A percentile compares a stretch with the other conserved stretches of the same genome.
These are phyloP conservation scores for Rhopilema esculentum DNA, from an alignment of 30 jellyfish, hydroid and myxozoan genomes.

Conservation along the genomic window DNA sequence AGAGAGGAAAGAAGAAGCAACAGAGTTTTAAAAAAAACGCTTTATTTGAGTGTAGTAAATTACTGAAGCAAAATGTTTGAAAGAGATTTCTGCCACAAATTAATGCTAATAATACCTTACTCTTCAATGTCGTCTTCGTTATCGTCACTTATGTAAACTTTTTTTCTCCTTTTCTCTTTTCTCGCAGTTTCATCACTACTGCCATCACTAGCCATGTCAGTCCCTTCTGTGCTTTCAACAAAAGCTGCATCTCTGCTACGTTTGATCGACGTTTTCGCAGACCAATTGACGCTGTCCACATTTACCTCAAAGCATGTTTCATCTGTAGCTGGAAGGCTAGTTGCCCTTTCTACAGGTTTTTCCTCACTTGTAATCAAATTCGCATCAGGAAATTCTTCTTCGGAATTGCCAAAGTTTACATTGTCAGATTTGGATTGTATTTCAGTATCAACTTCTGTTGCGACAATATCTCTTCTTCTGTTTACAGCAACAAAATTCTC, in stretches of 20 bases:
- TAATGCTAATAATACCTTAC: too few species aligned
- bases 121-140: neutral
- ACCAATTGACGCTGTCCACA: neutral
- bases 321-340: neutral
- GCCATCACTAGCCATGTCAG: neutral
- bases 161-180: conserved; percentile 13
- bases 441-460: neutral
- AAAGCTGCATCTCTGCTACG: conserved; percentile 6
- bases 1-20: too few species aligned
- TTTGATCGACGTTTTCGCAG: neutral
- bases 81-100: too few species aligned
- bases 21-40: too few species aligned
- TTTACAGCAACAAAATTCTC: conserved; percentile 22
- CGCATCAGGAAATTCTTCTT: neutral
- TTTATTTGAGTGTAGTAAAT: too few species aligned
- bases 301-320: neutral
- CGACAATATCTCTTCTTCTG: neutral
- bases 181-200: neutral
- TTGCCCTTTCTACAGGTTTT: too few species aligned
- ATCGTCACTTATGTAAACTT: neutral
- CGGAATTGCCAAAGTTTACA: neutral
- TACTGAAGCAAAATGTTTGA: too few species aligned
- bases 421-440: neutral
- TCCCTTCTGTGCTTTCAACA: neutral
- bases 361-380: too few species aligned